phyloP scores from a whole-genome alignment of 2,888 invertebrate species.

The Diplolepis rosae region DNA sequence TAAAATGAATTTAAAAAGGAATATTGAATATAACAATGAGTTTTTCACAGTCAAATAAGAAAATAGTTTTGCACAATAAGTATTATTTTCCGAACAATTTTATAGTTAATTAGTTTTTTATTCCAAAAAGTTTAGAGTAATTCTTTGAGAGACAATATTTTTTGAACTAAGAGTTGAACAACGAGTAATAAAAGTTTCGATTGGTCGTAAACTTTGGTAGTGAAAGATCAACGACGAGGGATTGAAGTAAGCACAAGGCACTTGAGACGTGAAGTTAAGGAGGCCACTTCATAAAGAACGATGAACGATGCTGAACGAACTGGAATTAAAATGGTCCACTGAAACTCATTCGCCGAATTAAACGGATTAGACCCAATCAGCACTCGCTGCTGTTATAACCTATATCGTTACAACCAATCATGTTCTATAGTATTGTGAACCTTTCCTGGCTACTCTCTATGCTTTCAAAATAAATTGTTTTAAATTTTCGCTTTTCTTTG shows the following conservation, averaged over 20 bases:
- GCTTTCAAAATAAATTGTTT: background rate
- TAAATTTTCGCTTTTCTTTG: background rate
- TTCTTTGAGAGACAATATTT: conserved; percentile 15
- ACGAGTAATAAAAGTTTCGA: conserved; percentile 26
- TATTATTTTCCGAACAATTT: no score
- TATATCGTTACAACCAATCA: conserved; percentile 39
- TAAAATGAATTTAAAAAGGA: background rate
- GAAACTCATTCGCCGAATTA: conserved; percentile 70
- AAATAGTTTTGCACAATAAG: no score
- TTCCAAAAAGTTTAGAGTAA: background rate
- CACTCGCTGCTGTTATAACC: conserved; percentile 46
- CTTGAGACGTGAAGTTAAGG: conserved; percentile 45
- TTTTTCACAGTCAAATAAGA: no score
- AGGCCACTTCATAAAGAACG: conserved; percentile 49
- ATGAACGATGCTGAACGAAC: conserved; percentile 34
- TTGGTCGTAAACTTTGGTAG: conserved; percentile 14
- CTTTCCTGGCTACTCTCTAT: background rate
- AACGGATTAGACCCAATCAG: conserved; percentile 70
- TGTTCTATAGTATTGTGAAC: conserved; percentile 34
- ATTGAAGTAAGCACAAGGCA: conserved; percentile 37
- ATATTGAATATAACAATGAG: background rate
- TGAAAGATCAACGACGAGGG: conserved; percentile 20
- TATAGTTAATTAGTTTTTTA: background rate
- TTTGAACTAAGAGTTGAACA: background rate
- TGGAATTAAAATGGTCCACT: conserved; percentile 69